Base-by-base conservation (phyloP, 2,113 vertebrate genomes). In the Microcebus murinus region DNA sequence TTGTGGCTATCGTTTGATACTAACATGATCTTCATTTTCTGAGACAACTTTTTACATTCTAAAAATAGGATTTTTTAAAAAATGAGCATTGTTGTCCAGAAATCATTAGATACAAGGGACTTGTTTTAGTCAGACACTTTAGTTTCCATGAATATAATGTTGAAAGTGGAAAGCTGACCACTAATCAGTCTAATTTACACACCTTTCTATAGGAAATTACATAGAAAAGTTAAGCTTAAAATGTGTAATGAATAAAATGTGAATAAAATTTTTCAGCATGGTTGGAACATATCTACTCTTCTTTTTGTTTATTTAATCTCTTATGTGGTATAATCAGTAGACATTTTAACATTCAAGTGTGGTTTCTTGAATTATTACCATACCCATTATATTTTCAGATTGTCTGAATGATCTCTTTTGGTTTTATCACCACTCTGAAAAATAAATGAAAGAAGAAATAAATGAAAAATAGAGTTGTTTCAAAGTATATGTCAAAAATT, bases 161-260 rank as follows among this genome's bases (percentile, higher is more conserved):
- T 96, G 57, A 85, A 96, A 74, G 65, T 95, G 65, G 89, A 70
- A 87, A 74, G 14, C 18, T 85, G 29, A 97, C 50, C 29, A 57
- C 92, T 94, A 79, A 79, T 42, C 77, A 87, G 94, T 96, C 67
- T 91, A 86, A 97, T 96, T 95, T 97, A 77, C 50, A 96, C 45
- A 90, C 80, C 95, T 98, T 98, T 95, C 85, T 97, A 14, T 82
- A 97, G 96, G 98, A 97, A 98, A 97, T 94, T 96, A 71, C 86
- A 65, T 96, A 77, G 73, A 57, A 87, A 82, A 79, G 7, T 73
- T 96, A 94, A 86, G 31, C 74, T 89, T 96, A 4, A 86, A 97
- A 96, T 97, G 45, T 88, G 95, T 96, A 98, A 94, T 96, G 92
- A 95, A 94, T 98, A 97, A n/a, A 6, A 93, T 98, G 93, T 96